phyloP scores from a whole-genome alignment of 2,888 invertebrate species.

The Tipula vernalis region DNA sequence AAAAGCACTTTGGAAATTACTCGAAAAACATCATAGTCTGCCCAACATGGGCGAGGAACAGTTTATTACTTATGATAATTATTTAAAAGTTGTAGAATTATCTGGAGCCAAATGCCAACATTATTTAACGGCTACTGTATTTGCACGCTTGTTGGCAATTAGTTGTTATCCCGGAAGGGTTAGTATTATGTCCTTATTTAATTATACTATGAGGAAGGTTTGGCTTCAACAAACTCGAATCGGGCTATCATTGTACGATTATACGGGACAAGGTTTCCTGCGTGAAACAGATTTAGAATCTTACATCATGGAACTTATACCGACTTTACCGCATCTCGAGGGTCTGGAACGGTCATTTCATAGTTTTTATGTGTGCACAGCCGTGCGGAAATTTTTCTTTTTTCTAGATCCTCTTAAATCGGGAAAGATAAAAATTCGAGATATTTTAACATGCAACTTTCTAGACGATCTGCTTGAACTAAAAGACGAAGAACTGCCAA shows the following conservation, averaged over 20 bases:
- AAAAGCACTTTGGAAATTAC: constrained; percentile 67
- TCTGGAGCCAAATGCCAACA: constrained; percentile 61
- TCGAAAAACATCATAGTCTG: constrained; percentile 71
- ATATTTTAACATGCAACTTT: constrained; percentile 73
- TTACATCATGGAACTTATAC: constrained; percentile 87
- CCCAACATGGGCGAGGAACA: constrained; percentile 60
- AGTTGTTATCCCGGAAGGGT: constrained; percentile 74
- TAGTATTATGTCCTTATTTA: constrained; percentile 80
- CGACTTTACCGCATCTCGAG: constrained; percentile 79
- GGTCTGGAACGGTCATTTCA: constrained; percentile 88
- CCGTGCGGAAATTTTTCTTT: constrained; percentile 90
- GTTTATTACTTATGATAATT: constrained; percentile 74
- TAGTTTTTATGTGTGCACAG: constrained; percentile 92
- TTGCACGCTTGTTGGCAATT: constrained; percentile 74
- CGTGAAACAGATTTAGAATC: constrained; percentile 88
- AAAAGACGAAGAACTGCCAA: constrained; percentile 70
- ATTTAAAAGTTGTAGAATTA: constrained; percentile 60
- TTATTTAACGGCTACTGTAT: constrained; percentile 77
- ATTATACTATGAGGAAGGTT: constrained; percentile 89
- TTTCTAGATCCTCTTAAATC: constrained; percentile 83
- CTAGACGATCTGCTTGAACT: constrained; percentile 83
- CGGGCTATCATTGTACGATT: constrained; percentile 85
- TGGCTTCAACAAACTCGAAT: constrained; percentile 93
- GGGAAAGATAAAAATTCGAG: constrained; percentile 79
- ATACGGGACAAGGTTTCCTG: constrained; percentile 81